phyloP scores from a whole-genome alignment of 2,797 vertebrate species.

The Meriones psammophilus region DNA sequence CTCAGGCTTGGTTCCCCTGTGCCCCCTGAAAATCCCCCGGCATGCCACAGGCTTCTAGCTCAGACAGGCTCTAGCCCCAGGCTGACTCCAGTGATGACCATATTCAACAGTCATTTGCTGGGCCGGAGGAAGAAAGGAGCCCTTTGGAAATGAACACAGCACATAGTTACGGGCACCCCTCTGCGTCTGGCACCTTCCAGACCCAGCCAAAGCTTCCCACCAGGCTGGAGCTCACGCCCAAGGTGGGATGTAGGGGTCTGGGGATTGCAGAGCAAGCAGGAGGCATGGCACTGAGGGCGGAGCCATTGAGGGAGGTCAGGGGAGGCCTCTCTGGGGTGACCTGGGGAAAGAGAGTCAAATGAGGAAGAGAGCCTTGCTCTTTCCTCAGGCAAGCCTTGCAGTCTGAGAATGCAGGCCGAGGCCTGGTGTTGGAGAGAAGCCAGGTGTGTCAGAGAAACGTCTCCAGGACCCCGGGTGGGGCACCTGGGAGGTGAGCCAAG shows the following conservation, averaged over 20 bases:
- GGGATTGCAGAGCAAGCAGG: background rate
- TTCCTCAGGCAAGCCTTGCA: background rate
- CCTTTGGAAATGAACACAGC: background rate
- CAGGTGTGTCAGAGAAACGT: background rate
- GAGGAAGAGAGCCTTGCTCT: background rate
- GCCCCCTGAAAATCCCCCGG: too few species aligned
- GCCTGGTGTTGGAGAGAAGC: background rate
- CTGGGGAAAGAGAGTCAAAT: background rate
- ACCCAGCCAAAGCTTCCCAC: background rate
- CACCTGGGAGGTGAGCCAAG: too few species aligned
- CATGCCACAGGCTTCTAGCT: background rate
- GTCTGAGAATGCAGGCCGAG: too few species aligned
- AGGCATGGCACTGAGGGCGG: fast-evolving
- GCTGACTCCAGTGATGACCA: too few species aligned
- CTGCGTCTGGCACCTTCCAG: background rate
- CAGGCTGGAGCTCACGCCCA: background rate
- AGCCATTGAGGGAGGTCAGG: too few species aligned
- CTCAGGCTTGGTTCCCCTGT: background rate
- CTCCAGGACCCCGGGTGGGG: background rate
- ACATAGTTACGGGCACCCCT: background rate
- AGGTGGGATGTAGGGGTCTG: too few species aligned
- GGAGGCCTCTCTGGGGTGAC: background rate
- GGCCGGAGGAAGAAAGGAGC: background rate
- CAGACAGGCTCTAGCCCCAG: background rate
- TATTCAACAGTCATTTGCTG: background rate